Evolutionary conservation across 1,140 invertebrate genomes (phyloP).

Genomic region (Heterodera schachtii): DNA sequence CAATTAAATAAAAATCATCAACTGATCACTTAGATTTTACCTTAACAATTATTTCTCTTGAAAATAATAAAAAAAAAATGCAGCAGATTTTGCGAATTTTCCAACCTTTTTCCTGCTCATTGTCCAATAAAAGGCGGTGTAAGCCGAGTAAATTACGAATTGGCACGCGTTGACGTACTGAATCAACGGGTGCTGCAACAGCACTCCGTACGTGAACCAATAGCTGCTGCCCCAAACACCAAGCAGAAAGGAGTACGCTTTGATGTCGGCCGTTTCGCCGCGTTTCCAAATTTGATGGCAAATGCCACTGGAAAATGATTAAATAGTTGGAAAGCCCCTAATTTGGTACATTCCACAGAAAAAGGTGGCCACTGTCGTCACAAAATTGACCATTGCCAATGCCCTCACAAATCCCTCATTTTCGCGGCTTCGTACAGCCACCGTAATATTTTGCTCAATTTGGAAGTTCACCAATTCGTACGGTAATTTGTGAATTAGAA

Average conservation of each 20-base stretch:
- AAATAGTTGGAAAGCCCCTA: no score
- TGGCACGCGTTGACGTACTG: background rate
- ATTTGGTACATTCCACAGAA: background rate
- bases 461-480: background rate
- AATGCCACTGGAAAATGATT: background rate
- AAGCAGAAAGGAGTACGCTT: background rate
- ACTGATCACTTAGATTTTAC: no score
- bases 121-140: slow-evolving; percentile 1
- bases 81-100: background rate
- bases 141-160: background rate
- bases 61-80: no score
- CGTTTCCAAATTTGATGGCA: slow-evolving; percentile 9
- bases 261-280: slow-evolving; percentile 4
- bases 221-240: background rate
- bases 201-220: slow-evolving; percentile 2
- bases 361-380: slow-evolving; percentile 1
- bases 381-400: slow-evolving; percentile 1
- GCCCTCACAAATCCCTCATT: background rate
- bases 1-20: no score
- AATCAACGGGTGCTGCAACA: background rate
- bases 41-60: no score
- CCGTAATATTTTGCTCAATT: background rate
- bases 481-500: background rate
- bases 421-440: background rate
- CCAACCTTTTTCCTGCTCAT: background rate